Evolutionary conservation across 2,113 vertebrate species (phyloP), one percentile per base, ranked within the genome.

Genomic region (Hippolais icterina): DNA sequence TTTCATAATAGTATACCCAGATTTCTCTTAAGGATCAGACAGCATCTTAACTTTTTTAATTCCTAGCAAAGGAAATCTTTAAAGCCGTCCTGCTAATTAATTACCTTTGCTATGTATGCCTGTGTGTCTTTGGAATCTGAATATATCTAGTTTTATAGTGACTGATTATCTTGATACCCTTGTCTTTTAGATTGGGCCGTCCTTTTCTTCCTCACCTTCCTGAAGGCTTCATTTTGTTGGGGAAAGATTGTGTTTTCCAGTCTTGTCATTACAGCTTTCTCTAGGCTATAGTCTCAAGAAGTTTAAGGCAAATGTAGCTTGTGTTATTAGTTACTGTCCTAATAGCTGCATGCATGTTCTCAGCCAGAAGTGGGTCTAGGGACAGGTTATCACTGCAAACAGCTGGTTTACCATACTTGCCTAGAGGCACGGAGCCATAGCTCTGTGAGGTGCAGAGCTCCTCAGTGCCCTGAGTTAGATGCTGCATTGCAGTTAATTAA

Each of bases 351-450:
- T 71, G 42, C 12, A 20, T 41, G 17, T 42, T 82, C 63, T 74
- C 42, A 84, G 68, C 41, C 83, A 57, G 41, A 44, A 42, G 14
- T 70, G 44, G 12, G 23, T 39, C 63, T 60, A 66, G 52, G 88
- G 56, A 29, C 9, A n/a, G 14, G 46, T 82, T 33, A 27, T 66
- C 54, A 19, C 42, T 14, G n/a, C 33, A 44, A 61, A 35, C 13
- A 35, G 6, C n/a, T 59, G n/a, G 5, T 76, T 80, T 57, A 10
- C 56, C n/a, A 2, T 31, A 5, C 5, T 52, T 65, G 42, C 68
- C 59, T 53, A 2, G 15, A 49, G 68, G 31, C 4, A 1, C 2
- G 0, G 17, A 52, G 60, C 39, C 22, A 1, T n/a, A 68, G 41
- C 27, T 56, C 16, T 31, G 46, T 72, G 16, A 33, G 37, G 27